Evolutionary conservation across 2,113 vertebrate species (phyloP), one percentile per base, ranked within the genome.

Genomic region (Eidolon helvum): DNA sequence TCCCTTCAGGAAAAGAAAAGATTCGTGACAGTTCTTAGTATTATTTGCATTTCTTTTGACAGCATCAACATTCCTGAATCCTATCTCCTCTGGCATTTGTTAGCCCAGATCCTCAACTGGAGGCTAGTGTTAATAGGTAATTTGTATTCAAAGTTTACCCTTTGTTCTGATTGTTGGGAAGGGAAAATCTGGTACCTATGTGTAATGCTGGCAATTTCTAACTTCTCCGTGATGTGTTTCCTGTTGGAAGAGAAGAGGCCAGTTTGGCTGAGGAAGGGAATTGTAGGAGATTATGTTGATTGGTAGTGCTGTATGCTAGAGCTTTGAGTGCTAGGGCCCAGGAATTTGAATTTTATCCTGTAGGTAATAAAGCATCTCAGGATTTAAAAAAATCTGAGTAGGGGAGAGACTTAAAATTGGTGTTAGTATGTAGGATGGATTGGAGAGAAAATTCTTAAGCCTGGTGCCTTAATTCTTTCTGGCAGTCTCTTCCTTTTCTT

Each of bases 121-220:
- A 83, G 82, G 68, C 24, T 83, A 43, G 4, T 84, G 82, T 91
- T 95, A 75, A 43, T 63, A n/a, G 40, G 57, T 65, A 79, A 43
- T 84, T 82, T 77, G 57, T 87, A 94, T 94, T 43, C 68, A 65
- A 28, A 50, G 21, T 45, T 96, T 83, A 83, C 57, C 33, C 15
- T 78, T 96, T 75, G 43, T 94, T 92, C 35, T 74, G 57, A 57
- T 96, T 83, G 1, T 95, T 90, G 43, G n/a, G n/a, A 90, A 80
- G 90, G 48, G 69, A 94, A 94, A 75, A 33, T 40, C 26, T 53
- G 61, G 40, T 72, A 40, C n/a, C 30, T 94, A 28, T 77, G 79
- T 84, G 15, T 48, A 16, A 45, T 92, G 50, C 72, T 91, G 38
- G 48, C 21, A 30, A 7, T 85, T 84, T 95, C 83, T 95, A 21